Percentiles rank a stretch among this genome's conserved stretches.
These are phyloP conservation scores for Ptyas mucosa DNA, from an alignment of 2,113 vertebrate species.

Conservation along the genomic window DNA sequence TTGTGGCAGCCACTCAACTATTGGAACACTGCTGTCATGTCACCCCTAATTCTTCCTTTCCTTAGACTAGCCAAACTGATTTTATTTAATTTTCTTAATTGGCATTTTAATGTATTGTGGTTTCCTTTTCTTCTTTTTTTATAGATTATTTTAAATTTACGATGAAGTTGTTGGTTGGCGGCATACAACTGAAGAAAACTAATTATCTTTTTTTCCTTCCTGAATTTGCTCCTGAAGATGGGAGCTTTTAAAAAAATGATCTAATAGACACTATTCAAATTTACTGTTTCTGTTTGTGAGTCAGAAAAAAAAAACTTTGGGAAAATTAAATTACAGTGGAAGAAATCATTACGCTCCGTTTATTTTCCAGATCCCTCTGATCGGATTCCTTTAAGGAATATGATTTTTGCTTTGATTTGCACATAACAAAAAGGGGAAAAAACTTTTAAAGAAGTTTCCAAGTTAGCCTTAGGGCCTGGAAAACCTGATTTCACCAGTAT, in stretches of 20 bases:
- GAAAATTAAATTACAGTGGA: not conserved
- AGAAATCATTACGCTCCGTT: not conserved
- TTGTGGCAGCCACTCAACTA: too few relatives aligned
- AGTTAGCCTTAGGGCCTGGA: not conserved
- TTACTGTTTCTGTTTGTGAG: not conserved
- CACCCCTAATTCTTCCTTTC: too few relatives aligned
- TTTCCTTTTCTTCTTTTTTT: not conserved
- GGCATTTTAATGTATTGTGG: not conserved
- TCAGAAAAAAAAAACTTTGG: too few relatives aligned
- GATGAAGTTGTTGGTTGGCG: not conserved
- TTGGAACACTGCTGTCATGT: too few relatives aligned
- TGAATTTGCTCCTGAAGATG: not conserved
- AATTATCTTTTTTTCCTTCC: not conserved
- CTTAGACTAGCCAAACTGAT: not conserved
- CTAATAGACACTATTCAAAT: not conserved
- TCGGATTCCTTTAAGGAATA: not conserved
- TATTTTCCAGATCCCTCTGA: not conserved
- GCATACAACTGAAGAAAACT: not conserved
- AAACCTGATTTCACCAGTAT: not conserved
- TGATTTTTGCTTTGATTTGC: not conserved
- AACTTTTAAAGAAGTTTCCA: not conserved
- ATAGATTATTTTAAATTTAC: not conserved
- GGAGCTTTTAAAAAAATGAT: not conserved
- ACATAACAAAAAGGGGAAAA: not conserved
- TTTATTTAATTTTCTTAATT: not conserved